phyloP scores from a whole-genome alignment of 2,888 invertebrate species.

The Bimastos eiseni region DNA sequence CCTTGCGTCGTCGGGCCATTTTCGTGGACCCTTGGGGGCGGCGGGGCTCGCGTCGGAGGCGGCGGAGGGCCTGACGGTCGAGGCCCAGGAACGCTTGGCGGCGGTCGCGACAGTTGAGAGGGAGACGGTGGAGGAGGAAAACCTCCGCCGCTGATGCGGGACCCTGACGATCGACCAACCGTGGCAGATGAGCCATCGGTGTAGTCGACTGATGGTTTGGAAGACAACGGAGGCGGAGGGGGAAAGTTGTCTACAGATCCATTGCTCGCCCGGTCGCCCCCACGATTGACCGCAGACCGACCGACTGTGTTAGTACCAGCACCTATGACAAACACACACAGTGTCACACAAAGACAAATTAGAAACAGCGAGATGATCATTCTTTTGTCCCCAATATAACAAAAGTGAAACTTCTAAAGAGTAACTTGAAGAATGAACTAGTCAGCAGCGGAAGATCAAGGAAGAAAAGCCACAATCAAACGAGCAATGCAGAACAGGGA shows the following conservation, averaged over 20 bases:
- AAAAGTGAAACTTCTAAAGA: no score
- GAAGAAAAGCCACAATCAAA: no score
- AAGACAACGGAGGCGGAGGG: not conserved
- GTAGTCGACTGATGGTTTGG: not conserved
- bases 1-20: not conserved
- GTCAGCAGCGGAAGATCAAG: no score
- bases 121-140: constrained; percentile 14
- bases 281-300: not conserved
- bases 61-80: constrained; percentile 17
- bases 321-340: not conserved
- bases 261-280: not conserved
- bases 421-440: no score
- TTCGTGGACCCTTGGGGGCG: not conserved
- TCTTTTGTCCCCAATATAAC: no score
- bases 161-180: not conserved
- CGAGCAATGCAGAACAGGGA: no score
- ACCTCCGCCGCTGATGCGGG: not conserved
- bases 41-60: not conserved
- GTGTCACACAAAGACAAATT: not conserved
- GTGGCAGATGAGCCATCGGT: not conserved
- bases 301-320: not conserved
- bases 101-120: constrained; percentile 15
- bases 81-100: not conserved
- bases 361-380: no score
- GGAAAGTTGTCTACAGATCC: not conserved